Percentiles rank a stretch among this genome's conserved stretches.
Evolutionary conservation across 2,797 vertebrate species (phyloP).

Genomic region (Pseudocheirus occidentalis): DNA sequence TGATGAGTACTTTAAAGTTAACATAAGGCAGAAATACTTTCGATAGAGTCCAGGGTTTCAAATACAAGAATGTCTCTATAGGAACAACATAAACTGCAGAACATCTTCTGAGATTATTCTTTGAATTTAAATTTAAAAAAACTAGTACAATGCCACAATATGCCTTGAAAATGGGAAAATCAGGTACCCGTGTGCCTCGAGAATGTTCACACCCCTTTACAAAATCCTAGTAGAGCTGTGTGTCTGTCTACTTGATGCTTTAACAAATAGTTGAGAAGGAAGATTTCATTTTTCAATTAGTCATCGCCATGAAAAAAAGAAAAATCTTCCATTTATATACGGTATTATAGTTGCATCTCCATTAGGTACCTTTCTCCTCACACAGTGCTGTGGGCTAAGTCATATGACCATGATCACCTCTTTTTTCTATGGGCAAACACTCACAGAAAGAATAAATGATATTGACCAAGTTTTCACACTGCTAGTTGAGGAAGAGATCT

Average conservation of each 20-base stretch:
- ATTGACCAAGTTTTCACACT: not conserved
- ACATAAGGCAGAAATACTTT: conserved; percentile 42
- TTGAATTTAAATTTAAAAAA: conserved; percentile 25
- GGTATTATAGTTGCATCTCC: conserved; percentile 34
- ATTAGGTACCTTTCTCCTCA: not conserved
- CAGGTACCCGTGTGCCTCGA: not conserved
- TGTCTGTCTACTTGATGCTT: conserved; percentile 29
- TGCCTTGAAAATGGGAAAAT: conserved; percentile 2
- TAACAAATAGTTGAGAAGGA: not conserved
- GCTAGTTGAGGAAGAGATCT: not conserved
- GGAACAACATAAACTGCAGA: not conserved
- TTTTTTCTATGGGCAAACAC: not conserved
- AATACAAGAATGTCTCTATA: not conserved
- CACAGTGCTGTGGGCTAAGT: not conserved
- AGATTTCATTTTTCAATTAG: conserved; percentile 47
- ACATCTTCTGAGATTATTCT: conserved; percentile 41
- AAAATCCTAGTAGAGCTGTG: conserved; percentile 12
- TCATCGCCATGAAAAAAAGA: conserved; percentile 40
- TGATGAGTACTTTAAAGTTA: conserved; percentile 52
- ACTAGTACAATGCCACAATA: not conserved
- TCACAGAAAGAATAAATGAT: not conserved
- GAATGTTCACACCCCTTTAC: not conserved
- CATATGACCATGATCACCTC: not conserved
- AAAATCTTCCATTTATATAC: conserved; percentile 35
- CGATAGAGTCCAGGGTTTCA: conserved; percentile 22